A percentile compares a stretch with the other conserved stretches of the same genome.
These are phyloP conservation scores for Aleiodes testaceus DNA, from an alignment of 2,888 invertebrate genomes.

Conservation along the genomic window DNA sequence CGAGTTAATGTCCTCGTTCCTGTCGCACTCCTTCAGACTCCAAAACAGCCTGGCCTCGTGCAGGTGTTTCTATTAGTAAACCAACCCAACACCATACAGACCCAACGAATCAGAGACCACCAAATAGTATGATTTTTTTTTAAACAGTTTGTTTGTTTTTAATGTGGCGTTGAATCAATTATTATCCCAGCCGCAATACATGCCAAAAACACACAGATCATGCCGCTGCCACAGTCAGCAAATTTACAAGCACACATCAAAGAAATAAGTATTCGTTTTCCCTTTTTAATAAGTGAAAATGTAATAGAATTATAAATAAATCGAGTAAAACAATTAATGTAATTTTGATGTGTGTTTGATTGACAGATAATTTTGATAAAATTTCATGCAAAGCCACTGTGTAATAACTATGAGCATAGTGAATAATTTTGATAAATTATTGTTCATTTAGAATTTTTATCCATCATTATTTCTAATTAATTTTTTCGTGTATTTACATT, in stretches of 20 bases:
- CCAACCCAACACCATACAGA: constrained; percentile 66
- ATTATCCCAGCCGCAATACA: constrained; percentile 64
- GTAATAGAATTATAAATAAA: background rate
- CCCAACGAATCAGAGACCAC: constrained; percentile 61
- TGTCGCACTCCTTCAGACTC: constrained; percentile 72
- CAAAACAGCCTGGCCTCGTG: constrained; percentile 78
- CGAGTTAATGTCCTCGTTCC: constrained; percentile 67
- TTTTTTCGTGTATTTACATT: constrained; percentile 33
- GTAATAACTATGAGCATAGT: constrained; percentile 30
- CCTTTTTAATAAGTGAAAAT: background rate
- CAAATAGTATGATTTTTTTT: constrained; percentile 53
- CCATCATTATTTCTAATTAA: constrained; percentile 26
- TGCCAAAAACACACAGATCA: constrained; percentile 72
- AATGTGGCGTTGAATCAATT: constrained; percentile 63
- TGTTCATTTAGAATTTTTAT: constrained; percentile 18
- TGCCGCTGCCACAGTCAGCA: constrained; percentile 70
- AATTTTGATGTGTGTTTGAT: constrained; percentile 61
- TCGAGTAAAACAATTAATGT: constrained; percentile 8
- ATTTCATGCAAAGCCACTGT: constrained; percentile 62
- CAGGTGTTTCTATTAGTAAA: constrained; percentile 77
- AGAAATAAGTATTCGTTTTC: constrained; percentile 27
- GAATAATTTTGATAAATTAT: constrained; percentile 13
- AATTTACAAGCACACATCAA: constrained; percentile 68
- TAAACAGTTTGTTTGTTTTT: background rate
- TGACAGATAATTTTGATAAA: constrained; percentile 53